Evolutionary conservation across 2,797 vertebrate species (phyloP), one percentile per base, ranked within the genome.

Genomic region (Oryzias sinensis): DNA sequence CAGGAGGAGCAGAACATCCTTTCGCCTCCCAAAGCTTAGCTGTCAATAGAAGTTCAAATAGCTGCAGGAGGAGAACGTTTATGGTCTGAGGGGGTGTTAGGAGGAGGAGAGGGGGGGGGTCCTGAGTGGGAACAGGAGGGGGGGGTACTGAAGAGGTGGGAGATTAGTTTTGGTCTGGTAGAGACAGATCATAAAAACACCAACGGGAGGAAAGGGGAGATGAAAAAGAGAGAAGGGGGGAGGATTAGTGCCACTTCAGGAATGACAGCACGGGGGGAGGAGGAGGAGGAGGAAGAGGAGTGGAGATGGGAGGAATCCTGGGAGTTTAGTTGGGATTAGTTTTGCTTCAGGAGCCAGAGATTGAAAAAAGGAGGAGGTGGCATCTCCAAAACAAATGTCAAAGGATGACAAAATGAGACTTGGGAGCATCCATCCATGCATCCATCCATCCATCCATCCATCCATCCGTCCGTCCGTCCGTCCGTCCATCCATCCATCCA

Each of bases 101-200:
- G 43, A 50, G 53, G 68, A 62, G 75, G 65, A 67, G 62, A 59
- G 55, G 52, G 53, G 57, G 77, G 63, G 20, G 20, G 2, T 2
- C 43, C 46, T 20, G 59, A 65, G 56, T 16, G 44, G 46, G 50
- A 50, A 57, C 68, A 50, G 20, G 42, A 53, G 59, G 47, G 63
- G 54, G 44, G 20, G 60, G 56, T 3, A 7, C 13, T 16, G 18
- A 42, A 54, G 52, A 47, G 51, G 55, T 64, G 67, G 56, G n/a
- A 74, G 90, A 91, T 91, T 91, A 90, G 89, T 89, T 89, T 88
- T 90, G 89, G 89, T 90, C 89, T 43, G 79, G 88, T 89, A 88
- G 87, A 81, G 80, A 86, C 86, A 89, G 85, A 91, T 91, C 87
- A 87, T 90, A 88, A 90, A 91, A 90, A 89, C 80, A 82, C 68